Percentiles rank a stretch among this genome's conserved stretches.
Evolutionary conservation across 2,113 vertebrate genomes (phyloP).

Genomic region (Oenanthe melanoleuca): DNA sequence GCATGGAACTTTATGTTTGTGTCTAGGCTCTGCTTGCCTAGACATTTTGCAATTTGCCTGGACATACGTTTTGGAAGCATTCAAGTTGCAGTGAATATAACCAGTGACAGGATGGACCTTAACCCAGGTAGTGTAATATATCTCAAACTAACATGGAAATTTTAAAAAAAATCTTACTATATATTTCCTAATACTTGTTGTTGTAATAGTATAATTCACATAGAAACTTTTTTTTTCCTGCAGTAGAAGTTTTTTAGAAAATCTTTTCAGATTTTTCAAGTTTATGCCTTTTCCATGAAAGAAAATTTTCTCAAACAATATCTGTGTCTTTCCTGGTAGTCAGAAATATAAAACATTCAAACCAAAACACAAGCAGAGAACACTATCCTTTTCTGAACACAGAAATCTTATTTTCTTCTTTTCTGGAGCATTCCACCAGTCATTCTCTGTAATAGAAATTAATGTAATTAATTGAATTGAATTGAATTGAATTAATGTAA

Average conservation of each 20-base stretch:
- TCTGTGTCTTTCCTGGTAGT: not conserved
- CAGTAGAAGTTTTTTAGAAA: not conserved
- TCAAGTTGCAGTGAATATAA: fast-evolving
- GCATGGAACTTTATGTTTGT: not conserved
- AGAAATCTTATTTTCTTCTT: not conserved
- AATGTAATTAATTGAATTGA: too few species aligned
- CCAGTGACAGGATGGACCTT: not conserved
- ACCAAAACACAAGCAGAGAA: not conserved
- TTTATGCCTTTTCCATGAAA: not conserved
- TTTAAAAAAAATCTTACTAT: not conserved
- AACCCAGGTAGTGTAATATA: not conserved
- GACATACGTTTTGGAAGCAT: not conserved
- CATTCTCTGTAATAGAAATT: not conserved
- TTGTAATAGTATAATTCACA: not conserved
- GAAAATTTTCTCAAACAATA: not conserved
- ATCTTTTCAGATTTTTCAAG: not conserved
- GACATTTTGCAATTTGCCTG: not conserved
- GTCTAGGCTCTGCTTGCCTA: not conserved
- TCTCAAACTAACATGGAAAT: not conserved
- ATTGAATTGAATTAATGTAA: too few species aligned
- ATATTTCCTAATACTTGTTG: not conserved
- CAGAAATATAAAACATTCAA: not conserved
- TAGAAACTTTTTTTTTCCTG: not conserved
- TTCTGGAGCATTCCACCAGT: not conserved
- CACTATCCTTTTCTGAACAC: not conserved